Conservation (phyloP, 2,113 vertebrate species). For the Lontra canadensis region DNA sequence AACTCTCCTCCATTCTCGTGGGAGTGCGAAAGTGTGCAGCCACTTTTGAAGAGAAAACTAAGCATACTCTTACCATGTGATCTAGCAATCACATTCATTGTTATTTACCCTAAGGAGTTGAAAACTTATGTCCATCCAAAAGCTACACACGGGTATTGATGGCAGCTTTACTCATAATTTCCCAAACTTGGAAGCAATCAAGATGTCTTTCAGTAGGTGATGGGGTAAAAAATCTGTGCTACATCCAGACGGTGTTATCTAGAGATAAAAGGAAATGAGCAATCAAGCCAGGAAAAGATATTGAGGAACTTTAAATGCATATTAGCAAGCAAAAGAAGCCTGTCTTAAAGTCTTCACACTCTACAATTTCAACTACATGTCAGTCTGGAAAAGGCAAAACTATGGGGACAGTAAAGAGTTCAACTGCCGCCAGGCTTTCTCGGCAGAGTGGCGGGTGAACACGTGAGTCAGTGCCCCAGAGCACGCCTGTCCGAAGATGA, state of each 20-base stretch:
- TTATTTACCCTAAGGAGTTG: background rate
- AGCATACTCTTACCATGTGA: background rate
- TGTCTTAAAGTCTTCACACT: background rate
- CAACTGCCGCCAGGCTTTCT: background rate
- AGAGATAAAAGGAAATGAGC: background rate
- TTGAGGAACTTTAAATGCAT: background rate
- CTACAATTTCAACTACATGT: background rate
- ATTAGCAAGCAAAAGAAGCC: background rate
- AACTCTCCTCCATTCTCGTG: background rate
- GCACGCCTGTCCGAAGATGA: background rate
- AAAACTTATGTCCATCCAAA: background rate
- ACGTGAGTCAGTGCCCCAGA: too few species aligned
- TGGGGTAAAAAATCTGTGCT: too few species aligned
- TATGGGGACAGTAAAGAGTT: background rate
- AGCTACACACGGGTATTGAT: background rate
- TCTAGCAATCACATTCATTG: background rate
- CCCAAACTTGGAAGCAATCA: background rate
- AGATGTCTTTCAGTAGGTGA: background rate
- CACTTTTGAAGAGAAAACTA: background rate
- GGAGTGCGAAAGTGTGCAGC: background rate
- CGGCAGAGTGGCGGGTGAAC: too few species aligned
- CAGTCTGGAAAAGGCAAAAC: background rate
- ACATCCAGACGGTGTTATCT: background rate
- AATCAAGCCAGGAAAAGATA: background rate
- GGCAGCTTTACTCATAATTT: background rate